Evolutionary conservation across 2,888 invertebrate genomes (phyloP), one percentile per base, ranked within the genome.

Genomic region (Tridacna crocea): DNA sequence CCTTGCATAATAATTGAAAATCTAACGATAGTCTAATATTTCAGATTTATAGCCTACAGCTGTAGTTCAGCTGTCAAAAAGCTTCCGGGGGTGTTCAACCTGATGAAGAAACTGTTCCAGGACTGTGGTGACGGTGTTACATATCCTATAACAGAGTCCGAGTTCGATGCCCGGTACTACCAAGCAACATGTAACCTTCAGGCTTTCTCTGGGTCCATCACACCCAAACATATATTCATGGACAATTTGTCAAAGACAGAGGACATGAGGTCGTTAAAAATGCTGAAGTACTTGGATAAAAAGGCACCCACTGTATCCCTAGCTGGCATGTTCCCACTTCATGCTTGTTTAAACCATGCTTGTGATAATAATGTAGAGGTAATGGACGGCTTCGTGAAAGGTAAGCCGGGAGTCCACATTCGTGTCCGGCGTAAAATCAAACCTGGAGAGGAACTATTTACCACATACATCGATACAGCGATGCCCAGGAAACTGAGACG

Each of bases 121-220:
- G 85, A 90, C 72, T 91, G 89, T 78, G 90, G 90, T 0, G 88
- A 88, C 61, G 90, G 89, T 3, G 66, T 91, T 15, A 87, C 60
- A 55, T 92, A 90, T 47, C 83, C 88, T 6, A 91, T 93, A 70
- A 90, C 85, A 0, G 89, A 91, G n/a, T 87, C 84, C 0, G 92
- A 93, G 77, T 92, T 92, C 77, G 91, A 91, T 68, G 92, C 92
- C 1, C 88, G 92, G 0, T 93, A 89, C 75, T 91, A 89, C 73
- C 92, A 93, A 79, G 92, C 92, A 12, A 88, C 92, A 11, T 93
- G 92, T 79, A 93, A 93, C 72, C 88, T 92, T 11, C 92, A 93
- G 83, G 87, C 90, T 15, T 93, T 90, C 77, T 88, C 90, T 17
- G 80, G 89, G 1, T 88, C 88, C 46, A 74, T 90, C 55, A 91